Evolutionary conservation across 2,113 vertebrate genomes (phyloP), one percentile per base, ranked within the genome.

Genomic region (Nerophis lumbriciformis): DNA sequence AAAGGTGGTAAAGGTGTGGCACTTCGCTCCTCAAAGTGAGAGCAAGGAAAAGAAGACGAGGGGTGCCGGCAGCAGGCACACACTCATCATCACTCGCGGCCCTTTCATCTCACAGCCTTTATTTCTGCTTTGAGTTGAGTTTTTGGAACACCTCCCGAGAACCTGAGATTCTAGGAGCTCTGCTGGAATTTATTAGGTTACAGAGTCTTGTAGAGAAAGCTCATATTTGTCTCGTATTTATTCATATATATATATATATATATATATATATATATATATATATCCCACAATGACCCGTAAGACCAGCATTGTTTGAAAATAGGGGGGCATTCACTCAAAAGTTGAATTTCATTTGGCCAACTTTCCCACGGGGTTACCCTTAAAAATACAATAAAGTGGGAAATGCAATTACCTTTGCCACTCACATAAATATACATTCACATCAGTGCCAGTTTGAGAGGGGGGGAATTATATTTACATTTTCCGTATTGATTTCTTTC

Each of bases 401-500:
- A 84, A 75, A 83, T 82, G 55, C 57, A 76, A 87, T 87, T 74
- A 76, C 65, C 66, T 63, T 63, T 78, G 65, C 70, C 63, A 69
- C 73, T 74, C 73, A 83, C 71, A 77, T 82, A 82, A 78, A 86
- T 79, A 85, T 75, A 76, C 50, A 84, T 83, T 77, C 62, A 73
- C 66, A 74, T 66, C 58, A 71, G 51, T 49, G 63, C 61, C 55
- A 68, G 48, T 68, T 66, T 69, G 13, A 49, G 42, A 12, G 28
- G 21, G 38, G 65, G 59, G 71, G 38, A 67, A 74, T 76, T 68
- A 58, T 21, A 64, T 84, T 85, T 78, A 78, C 63, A 88, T 85
- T 82, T 76, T 72, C 56, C 66, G 44, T 86, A 87, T 87, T 81
- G 84, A 88, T 87, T 88, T 75, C 63, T 63, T 54, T 12, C 35